Percentiles rank a stretch among this genome's conserved stretches.
Evolutionary conservation across 2,888 invertebrate species (phyloP).

Genomic region (Polydrusus cervinus): DNA sequence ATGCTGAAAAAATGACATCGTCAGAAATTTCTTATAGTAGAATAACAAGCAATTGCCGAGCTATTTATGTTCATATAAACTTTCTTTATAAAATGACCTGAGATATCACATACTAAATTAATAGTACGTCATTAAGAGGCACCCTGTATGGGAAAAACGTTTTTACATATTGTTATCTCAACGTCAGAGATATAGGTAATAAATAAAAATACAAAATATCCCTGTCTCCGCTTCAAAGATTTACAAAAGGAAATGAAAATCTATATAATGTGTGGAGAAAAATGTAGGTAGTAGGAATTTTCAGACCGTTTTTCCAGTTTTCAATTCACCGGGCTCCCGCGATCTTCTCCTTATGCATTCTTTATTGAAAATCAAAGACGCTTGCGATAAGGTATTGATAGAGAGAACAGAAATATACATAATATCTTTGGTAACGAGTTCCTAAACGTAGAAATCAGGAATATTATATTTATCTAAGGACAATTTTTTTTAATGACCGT

Average conservation of each 20-base stretch:
- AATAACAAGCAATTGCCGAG: too few relatives aligned
- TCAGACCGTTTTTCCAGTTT: constrained; percentile 37
- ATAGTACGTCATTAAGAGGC: too few relatives aligned
- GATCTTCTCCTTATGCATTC: constrained; percentile 36
- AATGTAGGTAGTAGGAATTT: constrained; percentile 31
- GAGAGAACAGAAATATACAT: constrained; percentile 28
- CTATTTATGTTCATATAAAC: too few relatives aligned
- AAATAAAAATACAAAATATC: constrained; percentile 44
- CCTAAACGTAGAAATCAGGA: background rate
- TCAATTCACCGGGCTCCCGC: constrained; percentile 37
- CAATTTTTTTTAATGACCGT: too few relatives aligned
- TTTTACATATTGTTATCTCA: constrained; percentile 14
- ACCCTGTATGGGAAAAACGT: background rate
- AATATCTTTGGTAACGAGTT: constrained; percentile 6
- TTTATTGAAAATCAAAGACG: constrained; percentile 40
- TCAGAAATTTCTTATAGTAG: too few relatives aligned
- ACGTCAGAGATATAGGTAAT: constrained; percentile 20
- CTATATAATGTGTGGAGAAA: constrained; percentile 23
- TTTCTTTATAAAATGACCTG: too few relatives aligned
- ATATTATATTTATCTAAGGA: background rate
- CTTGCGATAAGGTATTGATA: constrained; percentile 26
- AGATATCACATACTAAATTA: too few relatives aligned
- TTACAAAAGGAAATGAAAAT: constrained; percentile 23
- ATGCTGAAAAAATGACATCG: constrained; percentile 77
- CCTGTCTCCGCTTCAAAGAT: background rate